Evolutionary conservation across 2,888 invertebrate species (phyloP).

Genomic region (Cephus pulcher): DNA sequence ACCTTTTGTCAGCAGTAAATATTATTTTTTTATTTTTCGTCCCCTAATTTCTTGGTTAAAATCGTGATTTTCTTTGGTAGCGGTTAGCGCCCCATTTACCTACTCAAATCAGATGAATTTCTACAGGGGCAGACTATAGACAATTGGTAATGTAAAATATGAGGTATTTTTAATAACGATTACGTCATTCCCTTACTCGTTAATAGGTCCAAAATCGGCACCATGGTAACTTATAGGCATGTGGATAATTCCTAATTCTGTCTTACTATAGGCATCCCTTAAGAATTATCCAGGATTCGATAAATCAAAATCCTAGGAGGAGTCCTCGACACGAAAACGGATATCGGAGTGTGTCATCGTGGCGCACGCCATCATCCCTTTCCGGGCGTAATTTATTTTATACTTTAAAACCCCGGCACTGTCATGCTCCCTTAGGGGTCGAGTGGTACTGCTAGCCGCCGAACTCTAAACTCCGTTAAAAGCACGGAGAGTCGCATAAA

Average conservation of each 20-base stretch:
- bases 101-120: too few relatives aligned
- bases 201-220: too few relatives aligned
- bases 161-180: too few relatives aligned
- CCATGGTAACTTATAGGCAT: too few relatives aligned
- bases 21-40: background rate
- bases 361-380: slow-evolving; percentile 48
- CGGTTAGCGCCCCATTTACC: too few relatives aligned
- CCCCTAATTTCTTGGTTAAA: background rate
- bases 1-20: background rate
- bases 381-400: slow-evolving; percentile 52
- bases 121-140: too few relatives aligned
- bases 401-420: slow-evolving; percentile 49
- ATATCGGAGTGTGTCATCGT: slow-evolving; percentile 20
- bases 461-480: slow-evolving; percentile 48
- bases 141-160: too few relatives aligned
- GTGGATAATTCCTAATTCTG: too few relatives aligned
- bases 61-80: too few relatives aligned
- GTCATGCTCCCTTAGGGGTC: slow-evolving; percentile 57
- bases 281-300: too few relatives aligned
- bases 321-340: background rate
- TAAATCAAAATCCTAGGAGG: slow-evolving; percentile 3
- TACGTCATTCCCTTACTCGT: too few relatives aligned
- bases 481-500: slow-evolving; percentile 41
- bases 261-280: too few relatives aligned
- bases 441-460: slow-evolving; percentile 63